phyloP scores from a whole-genome alignment of 2,888 invertebrate species.

The Meganola albula region DNA sequence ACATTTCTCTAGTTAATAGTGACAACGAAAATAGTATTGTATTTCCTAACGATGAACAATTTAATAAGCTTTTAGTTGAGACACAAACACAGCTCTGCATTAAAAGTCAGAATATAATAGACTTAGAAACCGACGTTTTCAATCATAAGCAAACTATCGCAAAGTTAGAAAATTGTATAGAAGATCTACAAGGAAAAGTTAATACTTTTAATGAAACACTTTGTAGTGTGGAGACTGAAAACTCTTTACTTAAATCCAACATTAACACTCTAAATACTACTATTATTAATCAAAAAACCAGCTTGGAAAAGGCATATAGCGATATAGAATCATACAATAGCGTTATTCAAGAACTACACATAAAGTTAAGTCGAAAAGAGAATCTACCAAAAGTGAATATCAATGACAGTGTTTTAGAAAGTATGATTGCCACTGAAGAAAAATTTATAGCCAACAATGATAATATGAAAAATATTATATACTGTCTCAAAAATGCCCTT shows the following conservation, averaged over 20 bases:
- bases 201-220: conserved; percentile 42
- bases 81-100: conserved; percentile 40
- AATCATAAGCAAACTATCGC: conserved; percentile 43
- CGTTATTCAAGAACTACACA: conserved; percentile 52
- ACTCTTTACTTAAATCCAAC: conserved; percentile 42
- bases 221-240: conserved; percentile 42
- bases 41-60: conserved; percentile 31
- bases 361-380: conserved; percentile 42
- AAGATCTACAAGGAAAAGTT: conserved; percentile 39
- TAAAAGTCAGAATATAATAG: conserved; percentile 41
- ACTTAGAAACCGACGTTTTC: conserved; percentile 45
- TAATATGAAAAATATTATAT: conserved; percentile 57
- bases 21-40: conserved; percentile 46
- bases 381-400: conserved; percentile 29
- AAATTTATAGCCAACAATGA: conserved; percentile 58
- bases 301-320: conserved; percentile 36
- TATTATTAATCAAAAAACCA: conserved; percentile 45
- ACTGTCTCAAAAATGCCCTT: conserved; percentile 47
- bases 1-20: conserved; percentile 52
- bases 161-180: conserved; percentile 43
- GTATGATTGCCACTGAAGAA: conserved; percentile 55
- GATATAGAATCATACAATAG: conserved; percentile 52
- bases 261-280: conserved; percentile 49
- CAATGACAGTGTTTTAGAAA: conserved; percentile 41
- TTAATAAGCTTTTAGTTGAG: conserved; percentile 32